A percentile compares a stretch with the other conserved stretches of the same genome.
Conservation (phyloP, 2,888 invertebrate species). For the Orchesellides sinensis region DNA sequence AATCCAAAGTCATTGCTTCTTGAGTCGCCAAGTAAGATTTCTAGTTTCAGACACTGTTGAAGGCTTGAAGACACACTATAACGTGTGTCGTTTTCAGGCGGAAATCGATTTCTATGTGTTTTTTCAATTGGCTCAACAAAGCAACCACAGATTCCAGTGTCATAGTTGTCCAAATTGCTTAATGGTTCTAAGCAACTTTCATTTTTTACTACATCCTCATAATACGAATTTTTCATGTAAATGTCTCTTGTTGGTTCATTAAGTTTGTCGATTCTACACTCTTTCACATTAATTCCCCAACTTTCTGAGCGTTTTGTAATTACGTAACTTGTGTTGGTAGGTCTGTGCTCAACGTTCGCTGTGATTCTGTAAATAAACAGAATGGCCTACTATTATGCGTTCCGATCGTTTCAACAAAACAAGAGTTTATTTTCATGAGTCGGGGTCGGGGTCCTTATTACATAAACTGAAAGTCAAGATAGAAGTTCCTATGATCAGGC, state of each 20-base stretch:
- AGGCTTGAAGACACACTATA: not conserved
- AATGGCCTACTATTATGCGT: too few relatives aligned
- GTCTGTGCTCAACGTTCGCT: not conserved
- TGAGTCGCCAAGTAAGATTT: not conserved
- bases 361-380: conserved; percentile 1
- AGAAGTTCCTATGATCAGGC: not conserved
- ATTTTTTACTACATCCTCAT: not conserved
- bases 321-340: not conserved
- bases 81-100: not conserved
- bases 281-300: not conserved
- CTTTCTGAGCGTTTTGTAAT: not conserved
- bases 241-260: not conserved
- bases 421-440: not conserved
- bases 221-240: conserved; percentile 1
- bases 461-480: conserved; percentile 28
- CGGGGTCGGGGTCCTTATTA: too few relatives aligned
- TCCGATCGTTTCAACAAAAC: too few relatives aligned
- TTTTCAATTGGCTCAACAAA: not conserved
- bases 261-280: not conserved
- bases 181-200: not conserved
- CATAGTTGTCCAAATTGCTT: not conserved
- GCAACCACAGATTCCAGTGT: conserved; percentile 5
- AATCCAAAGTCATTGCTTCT: not conserved
- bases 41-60: not conserved
- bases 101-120: not conserved